Evolutionary conservation across 2,888 invertebrate genomes (phyloP).

Genomic region (Platycheirus rosarum): DNA sequence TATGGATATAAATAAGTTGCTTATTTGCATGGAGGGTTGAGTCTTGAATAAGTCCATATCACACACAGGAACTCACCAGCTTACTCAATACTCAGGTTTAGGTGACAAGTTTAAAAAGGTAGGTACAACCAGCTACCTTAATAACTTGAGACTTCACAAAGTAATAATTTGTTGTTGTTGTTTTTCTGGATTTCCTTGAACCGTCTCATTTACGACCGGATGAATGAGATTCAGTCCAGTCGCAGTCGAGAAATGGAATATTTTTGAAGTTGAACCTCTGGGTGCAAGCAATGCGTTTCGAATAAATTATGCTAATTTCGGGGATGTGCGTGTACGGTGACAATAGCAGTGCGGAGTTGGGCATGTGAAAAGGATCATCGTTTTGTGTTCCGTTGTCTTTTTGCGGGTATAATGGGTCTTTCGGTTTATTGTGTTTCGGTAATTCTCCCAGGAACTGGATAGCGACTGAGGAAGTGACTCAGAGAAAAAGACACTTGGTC

Average conservation of each 20-base stretch:
- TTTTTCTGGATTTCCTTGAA: constrained; percentile 44
- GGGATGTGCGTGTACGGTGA: constrained; percentile 67
- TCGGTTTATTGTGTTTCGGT: neutral
- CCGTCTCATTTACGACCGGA: constrained; percentile 57
- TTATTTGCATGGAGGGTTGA: constrained; percentile 45
- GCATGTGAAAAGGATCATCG: constrained; percentile 69
- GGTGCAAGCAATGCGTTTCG: constrained; percentile 47
- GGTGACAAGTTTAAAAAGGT: constrained; percentile 13
- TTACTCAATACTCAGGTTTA: constrained; percentile 26
- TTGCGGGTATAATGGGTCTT: constrained; percentile 41
- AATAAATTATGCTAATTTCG: constrained; percentile 71
- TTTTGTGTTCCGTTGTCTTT: constrained; percentile 57
- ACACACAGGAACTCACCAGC: constrained; percentile 23
- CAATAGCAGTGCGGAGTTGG: constrained; percentile 59
- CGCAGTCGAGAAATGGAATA: constrained; percentile 55
- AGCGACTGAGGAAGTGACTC: constrained; percentile 61
- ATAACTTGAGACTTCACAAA: constrained; percentile 5
- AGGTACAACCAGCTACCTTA: neutral
- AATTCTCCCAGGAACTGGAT: constrained; percentile 46
- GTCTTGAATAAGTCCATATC: constrained; percentile 8
- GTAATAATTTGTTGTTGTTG: constrained; percentile 14
- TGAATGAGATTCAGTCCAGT: constrained; percentile 65
- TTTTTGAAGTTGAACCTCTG: constrained; percentile 51
- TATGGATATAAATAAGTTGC: constrained; percentile 13
- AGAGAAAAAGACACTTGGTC: constrained; percentile 52